These are phyloP conservation scores for Aptenodytes patagonicus DNA, from an alignment of 2,113 vertebrate species.

Conservation along the genomic window DNA sequence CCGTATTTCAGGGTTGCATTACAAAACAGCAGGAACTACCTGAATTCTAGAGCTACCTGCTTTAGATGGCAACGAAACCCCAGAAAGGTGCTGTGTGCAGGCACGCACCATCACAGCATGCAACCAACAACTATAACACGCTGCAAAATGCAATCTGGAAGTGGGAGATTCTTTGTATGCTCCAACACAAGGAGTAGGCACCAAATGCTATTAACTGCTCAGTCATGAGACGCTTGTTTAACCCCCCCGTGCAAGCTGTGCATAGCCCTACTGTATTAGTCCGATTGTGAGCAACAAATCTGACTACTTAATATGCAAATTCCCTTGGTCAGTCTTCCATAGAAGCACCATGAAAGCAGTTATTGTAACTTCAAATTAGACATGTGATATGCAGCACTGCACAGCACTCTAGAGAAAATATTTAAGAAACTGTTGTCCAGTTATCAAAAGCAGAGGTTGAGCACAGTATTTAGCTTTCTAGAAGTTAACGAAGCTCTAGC, in stretches of 20 bases:
- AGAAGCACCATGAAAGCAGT: conserved; percentile 46
- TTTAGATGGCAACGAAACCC: not conserved
- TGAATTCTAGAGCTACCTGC: not conserved
- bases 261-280: not conserved
- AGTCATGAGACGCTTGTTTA: conserved; percentile 10
- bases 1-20: not conserved
- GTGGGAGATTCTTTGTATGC: not conserved
- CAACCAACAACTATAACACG: not conserved
- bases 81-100: not conserved
- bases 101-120: not conserved
- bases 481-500: not conserved
- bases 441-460: not conserved
- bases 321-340: conserved; percentile 18
- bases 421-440: not conserved
- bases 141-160: not conserved
- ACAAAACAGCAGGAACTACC: not conserved
- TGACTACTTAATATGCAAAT: conserved; percentile 53
- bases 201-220: conserved; percentile 16
- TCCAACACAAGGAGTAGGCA: not conserved
- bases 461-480: not conserved
- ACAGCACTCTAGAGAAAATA: not conserved
- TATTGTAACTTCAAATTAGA: conserved; percentile 40
- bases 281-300: conserved; percentile 32
- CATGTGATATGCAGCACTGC: not conserved
- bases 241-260: not conserved